Evolutionary conservation across 2,888 invertebrate genomes (phyloP).

Genomic region (Hololepta plana): DNA sequence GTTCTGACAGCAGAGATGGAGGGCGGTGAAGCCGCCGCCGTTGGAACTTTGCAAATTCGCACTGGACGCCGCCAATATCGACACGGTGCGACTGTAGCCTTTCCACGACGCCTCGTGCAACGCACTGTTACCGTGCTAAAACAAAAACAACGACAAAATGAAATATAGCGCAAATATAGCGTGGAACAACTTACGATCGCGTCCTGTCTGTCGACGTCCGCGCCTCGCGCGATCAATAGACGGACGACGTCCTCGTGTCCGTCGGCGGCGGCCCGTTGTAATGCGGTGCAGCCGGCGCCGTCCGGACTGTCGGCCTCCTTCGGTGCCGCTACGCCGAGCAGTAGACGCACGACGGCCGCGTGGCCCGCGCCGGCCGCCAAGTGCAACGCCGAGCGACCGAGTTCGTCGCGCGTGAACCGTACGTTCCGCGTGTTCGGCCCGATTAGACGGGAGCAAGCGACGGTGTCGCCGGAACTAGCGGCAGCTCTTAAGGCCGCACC

Average conservation of each 20-base stretch:
- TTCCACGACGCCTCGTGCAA: constrained; percentile 92
- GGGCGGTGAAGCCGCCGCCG: constrained; percentile 79
- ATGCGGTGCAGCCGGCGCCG: constrained; percentile 49
- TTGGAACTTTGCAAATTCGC: constrained; percentile 48
- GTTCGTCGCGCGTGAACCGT: constrained; percentile 24
- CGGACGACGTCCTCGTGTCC: constrained; percentile 61
- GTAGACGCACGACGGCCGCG: constrained; percentile 20
- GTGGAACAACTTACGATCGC: constrained; percentile 39
- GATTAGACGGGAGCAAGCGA: constrained; percentile 20
- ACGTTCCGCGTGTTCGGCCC: constrained; percentile 15
- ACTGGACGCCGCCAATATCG: constrained; percentile 49
- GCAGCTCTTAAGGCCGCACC: constrained; percentile 24
- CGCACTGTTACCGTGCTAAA: constrained; percentile 83
- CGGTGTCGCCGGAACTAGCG: constrained; percentile 23
- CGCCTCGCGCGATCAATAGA: constrained; percentile 47
- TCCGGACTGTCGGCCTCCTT: constrained; percentile 32
- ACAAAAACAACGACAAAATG: constrained; percentile 10
- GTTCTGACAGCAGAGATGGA: constrained; percentile 90
- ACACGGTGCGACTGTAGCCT: constrained; percentile 74
- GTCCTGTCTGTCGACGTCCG: constrained; percentile 54
- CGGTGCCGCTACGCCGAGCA: constrained; percentile 26
- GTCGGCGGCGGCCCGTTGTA: constrained; percentile 67
- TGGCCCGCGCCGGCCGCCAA: constrained; percentile 25
- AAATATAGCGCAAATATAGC: too few species aligned
- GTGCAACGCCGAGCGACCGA: constrained; percentile 24